Conservation (phyloP, 2,797 vertebrate species). For the Sebastes iracundus region DNA sequence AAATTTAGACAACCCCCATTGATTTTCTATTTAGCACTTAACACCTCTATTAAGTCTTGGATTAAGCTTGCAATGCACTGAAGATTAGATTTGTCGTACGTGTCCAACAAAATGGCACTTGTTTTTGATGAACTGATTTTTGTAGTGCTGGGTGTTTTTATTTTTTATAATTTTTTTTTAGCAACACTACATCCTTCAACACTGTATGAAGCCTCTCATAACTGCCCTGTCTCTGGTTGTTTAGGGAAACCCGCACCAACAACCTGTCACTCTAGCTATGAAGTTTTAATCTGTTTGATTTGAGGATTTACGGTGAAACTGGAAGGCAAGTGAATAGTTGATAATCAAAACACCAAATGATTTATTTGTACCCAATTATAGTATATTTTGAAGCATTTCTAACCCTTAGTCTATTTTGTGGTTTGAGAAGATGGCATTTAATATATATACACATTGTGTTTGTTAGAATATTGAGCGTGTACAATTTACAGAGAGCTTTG, state of each 20-base stretch:
- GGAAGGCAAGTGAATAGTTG: slow-evolving; percentile 57
- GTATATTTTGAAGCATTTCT: slow-evolving; percentile 59
- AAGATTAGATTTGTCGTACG: slow-evolving; percentile 46
- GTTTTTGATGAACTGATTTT: slow-evolving; percentile 57
- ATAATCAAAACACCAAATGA: slow-evolving; percentile 73
- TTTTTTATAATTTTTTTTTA: not conserved
- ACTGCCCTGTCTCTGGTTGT: slow-evolving; percentile 20
- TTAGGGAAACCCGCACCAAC: not conserved
- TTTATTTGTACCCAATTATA: slow-evolving; percentile 59
- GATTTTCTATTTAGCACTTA: slow-evolving; percentile 57
- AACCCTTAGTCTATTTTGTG: slow-evolving; percentile 65
- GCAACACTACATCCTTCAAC: slow-evolving; percentile 79
- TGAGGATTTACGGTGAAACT: slow-evolving; percentile 54
- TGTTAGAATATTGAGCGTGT: slow-evolving; percentile 67
- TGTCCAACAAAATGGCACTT: slow-evolving; percentile 82
- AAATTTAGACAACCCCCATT: not conserved
- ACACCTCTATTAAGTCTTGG: slow-evolving; percentile 47
- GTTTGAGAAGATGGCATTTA: slow-evolving; percentile 74
- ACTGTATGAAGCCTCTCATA: slow-evolving; percentile 60
- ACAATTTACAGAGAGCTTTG: slow-evolving; percentile 69
- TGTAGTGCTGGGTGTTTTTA: slow-evolving; percentile 52
- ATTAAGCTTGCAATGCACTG: slow-evolving; percentile 89
- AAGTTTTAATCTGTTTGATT: slow-evolving; percentile 29
- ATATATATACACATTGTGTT: slow-evolving; percentile 70
- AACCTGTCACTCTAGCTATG: slow-evolving; percentile 24